phyloP scores from a whole-genome alignment of 2,888 invertebrate genomes.

The Pandemis corylana region DNA sequence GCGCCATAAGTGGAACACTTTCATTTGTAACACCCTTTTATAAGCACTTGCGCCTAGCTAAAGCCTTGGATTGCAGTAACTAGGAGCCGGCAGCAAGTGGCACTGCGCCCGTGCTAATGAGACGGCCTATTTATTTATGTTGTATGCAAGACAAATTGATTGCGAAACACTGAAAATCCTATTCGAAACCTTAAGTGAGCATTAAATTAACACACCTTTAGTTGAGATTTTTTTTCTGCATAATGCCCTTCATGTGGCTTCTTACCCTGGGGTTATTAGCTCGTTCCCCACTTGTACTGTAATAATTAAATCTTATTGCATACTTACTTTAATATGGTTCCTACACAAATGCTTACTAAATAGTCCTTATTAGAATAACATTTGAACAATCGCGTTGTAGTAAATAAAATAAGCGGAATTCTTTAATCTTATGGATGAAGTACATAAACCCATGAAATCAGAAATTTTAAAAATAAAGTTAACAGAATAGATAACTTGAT shows the following conservation, averaged over 20 bases:
- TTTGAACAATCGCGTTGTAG: not conserved
- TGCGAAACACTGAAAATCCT: not conserved
- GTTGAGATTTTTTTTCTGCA: not conserved
- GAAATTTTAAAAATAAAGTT: not conserved
- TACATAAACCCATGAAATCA: not conserved
- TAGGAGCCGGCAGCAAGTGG: not conserved
- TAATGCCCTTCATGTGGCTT: not conserved
- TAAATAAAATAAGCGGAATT: not conserved
- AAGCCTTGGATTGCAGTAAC: not conserved
- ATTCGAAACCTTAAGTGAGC: not conserved
- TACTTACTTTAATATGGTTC: not conserved
- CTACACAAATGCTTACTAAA: not conserved
- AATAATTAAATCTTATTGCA: not conserved
- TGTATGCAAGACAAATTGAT: not conserved
- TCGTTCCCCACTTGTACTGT: not conserved
- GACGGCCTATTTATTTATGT: not conserved
- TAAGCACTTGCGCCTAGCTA: not conserved
- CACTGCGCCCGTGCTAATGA: not conserved
- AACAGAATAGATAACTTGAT: not conserved
- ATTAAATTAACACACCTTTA: not conserved
- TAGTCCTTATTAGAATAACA: not conserved
- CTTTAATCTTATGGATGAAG: not conserved
- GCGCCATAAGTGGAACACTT: conserved; percentile 30
- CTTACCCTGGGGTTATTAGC: not conserved
- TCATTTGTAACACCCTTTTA: conserved; percentile 28